A percentile compares a stretch with the other conserved stretches of the same genome.
These are phyloP conservation scores for Phylloscopus trochilus DNA, from an alignment of 2,113 vertebrate species.

Conservation along the genomic window DNA sequence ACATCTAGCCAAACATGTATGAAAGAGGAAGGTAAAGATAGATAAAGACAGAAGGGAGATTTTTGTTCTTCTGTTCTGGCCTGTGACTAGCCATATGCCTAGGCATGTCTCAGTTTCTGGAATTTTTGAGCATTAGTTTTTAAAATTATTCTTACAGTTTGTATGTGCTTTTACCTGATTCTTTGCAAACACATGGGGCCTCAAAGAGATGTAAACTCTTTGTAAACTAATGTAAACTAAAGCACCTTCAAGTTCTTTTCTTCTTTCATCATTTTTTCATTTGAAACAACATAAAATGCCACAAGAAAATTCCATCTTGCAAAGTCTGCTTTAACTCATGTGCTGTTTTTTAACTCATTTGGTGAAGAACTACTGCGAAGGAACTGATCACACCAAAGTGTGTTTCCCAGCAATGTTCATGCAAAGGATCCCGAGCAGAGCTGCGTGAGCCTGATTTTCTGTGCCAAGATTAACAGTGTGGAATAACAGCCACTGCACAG, in stretches of 20 bases:
- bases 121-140: neutral
- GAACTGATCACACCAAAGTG: neutral
- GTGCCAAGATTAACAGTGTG: neutral
- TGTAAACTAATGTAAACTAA: neutral
- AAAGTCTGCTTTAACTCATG: neutral
- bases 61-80: neutral
- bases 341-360: neutral
- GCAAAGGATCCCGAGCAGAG: neutral
- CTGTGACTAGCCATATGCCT: neutral
- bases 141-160: neutral
- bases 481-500: neutral
- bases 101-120: neutral
- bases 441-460: neutral
- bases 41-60: neutral
- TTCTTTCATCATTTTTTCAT: neutral
- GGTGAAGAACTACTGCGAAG: neutral
- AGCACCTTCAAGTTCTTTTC: neutral
- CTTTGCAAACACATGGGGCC: neutral
- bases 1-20: neutral
- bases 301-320: neutral
- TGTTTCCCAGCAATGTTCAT: neutral
- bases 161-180: neutral
- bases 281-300: neutral
- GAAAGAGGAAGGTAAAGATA: neutral
- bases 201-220: neutral